Evolutionary conservation across 2,797 vertebrate genomes (phyloP), one percentile per base, ranked within the genome.

Genomic region (Pipistrellus pygmaeus): DNA sequence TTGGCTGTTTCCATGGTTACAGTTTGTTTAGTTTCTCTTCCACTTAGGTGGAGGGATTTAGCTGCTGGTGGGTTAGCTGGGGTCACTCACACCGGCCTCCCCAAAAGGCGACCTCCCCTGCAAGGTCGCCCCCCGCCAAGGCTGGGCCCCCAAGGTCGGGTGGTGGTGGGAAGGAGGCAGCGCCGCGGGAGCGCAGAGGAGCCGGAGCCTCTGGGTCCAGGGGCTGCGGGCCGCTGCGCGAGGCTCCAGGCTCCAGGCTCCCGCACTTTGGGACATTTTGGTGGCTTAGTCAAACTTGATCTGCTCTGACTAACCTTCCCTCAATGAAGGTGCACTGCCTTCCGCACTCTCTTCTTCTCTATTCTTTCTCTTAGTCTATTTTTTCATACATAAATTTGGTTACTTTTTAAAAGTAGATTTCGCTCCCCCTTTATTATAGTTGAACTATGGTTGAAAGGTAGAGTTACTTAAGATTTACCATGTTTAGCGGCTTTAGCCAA

Each of bases 1-100:
- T 68, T 97, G 78, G 23, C 46, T 51, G 98, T 98, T 98, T 96
- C 97, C 82, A 0, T 96, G 97, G 98, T 68, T 95, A 98, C 95
- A 0, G 25, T 94, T 80, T 82, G 68, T 78, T 87, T 57, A 21
- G 81, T 1, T 0, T 25, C 3, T 25, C 44, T 71, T 41, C 35
- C 12, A 12, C 8, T 38, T 0, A 0, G 20, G 76, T 41, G 0
- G 4, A 2, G 38, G 62, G 23, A 17, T 27, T 81, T 12, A 4
- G 20, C 18, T 0, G 41, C 76, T 0, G 60, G 15, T n/a, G 14
- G 8, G 73, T 68, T 20, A 89, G 88, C 21, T 0, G 10, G 17
- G 21, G 18, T 32, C 27, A 0, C 7, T 8, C 62, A n/a, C 30
- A 14, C 62, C 0, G 38, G 30, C 15, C 1, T 14, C 62, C 30